These are phyloP conservation scores for Hemistola chrysoprasaria DNA, from an alignment of 2,888 invertebrate genomes.

Conservation along the genomic window DNA sequence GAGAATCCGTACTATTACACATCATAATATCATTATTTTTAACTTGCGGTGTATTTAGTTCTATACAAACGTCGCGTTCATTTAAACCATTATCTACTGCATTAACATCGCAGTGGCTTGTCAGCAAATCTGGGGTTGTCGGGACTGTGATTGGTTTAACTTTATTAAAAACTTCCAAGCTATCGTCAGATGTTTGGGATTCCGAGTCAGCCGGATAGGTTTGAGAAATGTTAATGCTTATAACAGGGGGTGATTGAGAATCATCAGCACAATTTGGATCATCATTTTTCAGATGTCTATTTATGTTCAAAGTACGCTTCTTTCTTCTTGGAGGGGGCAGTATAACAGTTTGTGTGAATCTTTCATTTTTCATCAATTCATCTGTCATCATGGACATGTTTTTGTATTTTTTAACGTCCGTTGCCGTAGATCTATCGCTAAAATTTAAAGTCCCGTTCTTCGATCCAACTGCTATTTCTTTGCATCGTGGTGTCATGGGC, in stretches of 20 bases:
- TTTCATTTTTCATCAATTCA: constrained; percentile 44
- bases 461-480: constrained; percentile 69
- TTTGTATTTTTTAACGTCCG: constrained; percentile 53
- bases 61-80: constrained; percentile 23
- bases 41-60: constrained; percentile 21
- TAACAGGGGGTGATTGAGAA: constrained; percentile 59
- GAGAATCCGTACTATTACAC: constrained; percentile 12
- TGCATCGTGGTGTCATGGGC: constrained; percentile 71
- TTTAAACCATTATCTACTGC: constrained; percentile 25
- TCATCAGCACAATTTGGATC: constrained; percentile 42
- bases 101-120: constrained; percentile 64
- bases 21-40: constrained; percentile 3
- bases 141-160: constrained; percentile 40
- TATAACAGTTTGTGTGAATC: constrained; percentile 59
- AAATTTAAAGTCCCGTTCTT: constrained; percentile 52
- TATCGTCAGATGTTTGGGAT: constrained; percentile 76
- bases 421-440: constrained; percentile 56
- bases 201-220: constrained; percentile 70
- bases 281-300: constrained; percentile 34
- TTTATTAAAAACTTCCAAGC: constrained; percentile 24
- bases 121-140: constrained; percentile 80
- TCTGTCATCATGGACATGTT: constrained; percentile 72
- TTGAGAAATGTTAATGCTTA: constrained; percentile 84
- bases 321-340: constrained; percentile 60
- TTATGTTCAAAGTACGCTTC: constrained; percentile 35